Base-by-base conservation (phyloP, 2,797 vertebrate species). In the Hapalemur alaotrensis region DNA sequence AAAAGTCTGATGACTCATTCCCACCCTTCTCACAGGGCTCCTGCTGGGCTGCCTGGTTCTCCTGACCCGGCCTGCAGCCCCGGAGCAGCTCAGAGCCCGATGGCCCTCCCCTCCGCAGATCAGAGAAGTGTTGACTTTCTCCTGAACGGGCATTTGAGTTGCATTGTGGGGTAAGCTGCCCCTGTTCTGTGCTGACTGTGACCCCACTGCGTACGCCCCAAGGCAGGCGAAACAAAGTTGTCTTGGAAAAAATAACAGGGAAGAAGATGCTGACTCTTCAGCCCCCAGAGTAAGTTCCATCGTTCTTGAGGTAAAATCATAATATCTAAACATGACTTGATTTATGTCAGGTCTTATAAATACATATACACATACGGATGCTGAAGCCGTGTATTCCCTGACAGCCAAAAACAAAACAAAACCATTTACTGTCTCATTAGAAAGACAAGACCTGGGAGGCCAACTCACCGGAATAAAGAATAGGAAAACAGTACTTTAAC, bases 1-100 rank as follows among this genome's bases (percentile, higher is more conserved):
- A 99, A 98, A 98, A 98, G 97, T 93, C 95, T 4, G 93, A 92
- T 99, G 98, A 98, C 98, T 99, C 98, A 98, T 98, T 98, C 97
- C 70, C 91, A 98, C 65, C 96, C 98, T 98, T 79, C 96, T 97
- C 96, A 7, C 80, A 83, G 96, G 67, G 95, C 94, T 98, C 95
- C 95, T 94, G 89, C 50, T 94, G 32, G 95, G 93, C 15, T 5
- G 2, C 93, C 61, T 32, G 48, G 25, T 93, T 95, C 92, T 92
- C 93, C 92, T 1, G 50, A 70, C 61, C 23, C 12, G 7, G 87
- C 84, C 85, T 65, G 78, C 83, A 63, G 75, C 57, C 20, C 0
- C 0, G 2, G 10, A 0, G 14, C 63, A 72, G 90, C 67, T 23
- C 80, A 13, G n/a, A 0, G 18, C 23, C 8, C 5, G 18, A 38